Conservation (phyloP, 1,140 invertebrate species). For the Drosophila chauvacae region DNA sequence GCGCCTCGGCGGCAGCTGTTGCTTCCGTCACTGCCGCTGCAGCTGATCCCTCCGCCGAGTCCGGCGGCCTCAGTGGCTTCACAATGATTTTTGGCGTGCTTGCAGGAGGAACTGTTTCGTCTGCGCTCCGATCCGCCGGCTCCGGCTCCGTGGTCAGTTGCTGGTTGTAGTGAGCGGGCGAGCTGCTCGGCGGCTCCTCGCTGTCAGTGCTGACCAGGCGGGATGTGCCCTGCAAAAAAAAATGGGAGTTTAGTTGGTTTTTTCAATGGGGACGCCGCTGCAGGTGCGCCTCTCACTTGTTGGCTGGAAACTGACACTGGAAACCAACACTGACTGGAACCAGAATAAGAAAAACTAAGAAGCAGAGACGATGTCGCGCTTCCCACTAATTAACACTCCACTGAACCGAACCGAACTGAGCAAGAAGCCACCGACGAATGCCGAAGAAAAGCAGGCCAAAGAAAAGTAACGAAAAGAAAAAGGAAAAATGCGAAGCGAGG, state of each 20-base stretch:
- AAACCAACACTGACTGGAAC: not conserved
- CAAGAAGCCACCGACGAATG: conserved; percentile 50
- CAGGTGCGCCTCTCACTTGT: conserved; percentile 3
- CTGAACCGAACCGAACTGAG: conserved; percentile 31
- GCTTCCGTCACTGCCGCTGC: conserved; percentile 4
- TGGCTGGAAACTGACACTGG: not conserved
- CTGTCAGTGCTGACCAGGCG: conserved; percentile 87
- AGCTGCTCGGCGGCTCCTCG: conserved; percentile 85
- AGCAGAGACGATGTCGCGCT: conserved; percentile 1
- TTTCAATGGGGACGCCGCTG: not conserved
- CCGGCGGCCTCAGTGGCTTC: conserved; percentile 68
- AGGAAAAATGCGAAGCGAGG: conserved; percentile 30
- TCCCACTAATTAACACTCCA: conserved; percentile 29
- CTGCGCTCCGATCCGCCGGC: conserved; percentile 10
- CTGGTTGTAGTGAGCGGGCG: conserved; percentile 55
- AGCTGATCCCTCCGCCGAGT: conserved; percentile 7
- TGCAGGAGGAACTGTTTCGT: conserved; percentile 56
- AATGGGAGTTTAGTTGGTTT: not conserved
- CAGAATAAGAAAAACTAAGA: not conserved
- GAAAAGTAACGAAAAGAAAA: conserved; percentile 27
- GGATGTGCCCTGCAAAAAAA: conserved; percentile 85
- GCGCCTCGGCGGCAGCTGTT: conserved; percentile 6
- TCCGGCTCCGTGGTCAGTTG: conserved; percentile 19
- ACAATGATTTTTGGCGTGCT: conserved; percentile 80
- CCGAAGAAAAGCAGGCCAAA: conserved; percentile 36